Evolutionary conservation across 2,888 invertebrate species (phyloP).

Genomic region (Digitonthophagus gazella): DNA sequence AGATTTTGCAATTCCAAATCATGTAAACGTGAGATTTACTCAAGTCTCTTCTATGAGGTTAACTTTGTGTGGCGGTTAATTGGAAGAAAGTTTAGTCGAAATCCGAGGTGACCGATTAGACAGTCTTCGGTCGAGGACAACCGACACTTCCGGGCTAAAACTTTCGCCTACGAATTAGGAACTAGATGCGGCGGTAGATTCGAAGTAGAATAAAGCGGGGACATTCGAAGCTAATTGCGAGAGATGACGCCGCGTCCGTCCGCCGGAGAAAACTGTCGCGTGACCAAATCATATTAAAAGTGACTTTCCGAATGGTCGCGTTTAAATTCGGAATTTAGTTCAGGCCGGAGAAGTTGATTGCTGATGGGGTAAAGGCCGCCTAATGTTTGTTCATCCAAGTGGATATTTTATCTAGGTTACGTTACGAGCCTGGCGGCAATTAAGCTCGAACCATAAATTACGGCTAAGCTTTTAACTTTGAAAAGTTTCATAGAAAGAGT

Average conservation of each 20-base stretch:
- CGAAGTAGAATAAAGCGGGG: not conserved
- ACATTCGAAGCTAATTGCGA: not conserved
- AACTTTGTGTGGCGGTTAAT: too few species aligned
- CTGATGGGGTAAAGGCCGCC: not conserved
- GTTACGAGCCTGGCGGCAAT: not conserved
- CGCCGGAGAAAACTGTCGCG: not conserved
- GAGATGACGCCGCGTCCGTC: not conserved
- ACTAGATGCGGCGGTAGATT: not conserved
- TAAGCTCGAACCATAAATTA: not conserved
- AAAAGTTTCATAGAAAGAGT: not conserved
- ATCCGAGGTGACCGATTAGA: not conserved
- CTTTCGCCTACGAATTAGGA: not conserved
- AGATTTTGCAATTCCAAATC: too few species aligned
- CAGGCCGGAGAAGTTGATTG: not conserved
- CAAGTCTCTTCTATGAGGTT: too few species aligned
- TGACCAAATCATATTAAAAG: not conserved
- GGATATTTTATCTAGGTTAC: not conserved
- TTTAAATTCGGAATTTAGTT: not conserved
- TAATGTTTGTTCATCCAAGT: not conserved
- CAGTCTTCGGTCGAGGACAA: not conserved
- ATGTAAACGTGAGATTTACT: too few species aligned
- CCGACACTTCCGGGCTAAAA: not conserved
- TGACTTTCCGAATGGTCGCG: not conserved
- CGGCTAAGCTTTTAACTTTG: not conserved
- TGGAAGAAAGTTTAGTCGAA: not conserved